phyloP scores from a whole-genome alignment of 2,797 vertebrate species.

The Schizopygopsis malacanthus region DNA sequence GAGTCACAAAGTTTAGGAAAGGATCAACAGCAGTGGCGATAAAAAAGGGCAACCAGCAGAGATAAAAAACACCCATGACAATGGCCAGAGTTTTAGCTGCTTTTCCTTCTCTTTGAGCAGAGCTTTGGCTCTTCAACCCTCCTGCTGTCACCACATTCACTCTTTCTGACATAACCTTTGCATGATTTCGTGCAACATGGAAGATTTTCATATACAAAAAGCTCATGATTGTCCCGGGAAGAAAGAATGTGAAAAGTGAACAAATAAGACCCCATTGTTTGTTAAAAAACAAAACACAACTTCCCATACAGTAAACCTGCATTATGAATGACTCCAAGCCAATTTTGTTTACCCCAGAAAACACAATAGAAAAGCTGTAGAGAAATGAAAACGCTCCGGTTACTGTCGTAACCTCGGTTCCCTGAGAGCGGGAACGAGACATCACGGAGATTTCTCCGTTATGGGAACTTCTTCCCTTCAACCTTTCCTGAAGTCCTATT shows the following conservation, averaged over 20 bases:
- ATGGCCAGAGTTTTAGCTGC: slow-evolving; percentile 56
- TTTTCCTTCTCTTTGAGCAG: slow-evolving; percentile 43
- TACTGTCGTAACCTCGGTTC: no score
- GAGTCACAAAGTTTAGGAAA: slow-evolving; percentile 18
- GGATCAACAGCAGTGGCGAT: slow-evolving; percentile 28
- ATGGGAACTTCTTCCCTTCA: no score
- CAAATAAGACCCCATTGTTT: slow-evolving; percentile 15
- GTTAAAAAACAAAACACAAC: slow-evolving; percentile 49
- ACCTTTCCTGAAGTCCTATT: no score
- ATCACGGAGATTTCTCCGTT: no score
- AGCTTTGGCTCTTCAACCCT: neutral
- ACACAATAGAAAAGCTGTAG: slow-evolving; percentile 58
- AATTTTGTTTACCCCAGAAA: slow-evolving; percentile 50
- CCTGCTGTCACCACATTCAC: neutral
- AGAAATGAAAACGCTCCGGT: slow-evolving; percentile 37
- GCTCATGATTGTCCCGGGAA: slow-evolving; percentile 53
- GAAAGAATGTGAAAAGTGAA: slow-evolving; percentile 35
- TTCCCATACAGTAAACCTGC: slow-evolving; percentile 38
- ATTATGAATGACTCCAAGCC: slow-evolving; percentile 41
- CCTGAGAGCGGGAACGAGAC: no score
- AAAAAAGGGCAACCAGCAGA: slow-evolving; percentile 56
- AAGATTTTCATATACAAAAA: slow-evolving; percentile 50
- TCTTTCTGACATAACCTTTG: slow-evolving; percentile 45
- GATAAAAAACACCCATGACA: slow-evolving; percentile 48
- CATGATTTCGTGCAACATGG: slow-evolving; percentile 49